These are phyloP conservation scores for Emydura subglobosa DNA, from an alignment of 2,113 vertebrate genomes.

Conservation along the genomic window DNA sequence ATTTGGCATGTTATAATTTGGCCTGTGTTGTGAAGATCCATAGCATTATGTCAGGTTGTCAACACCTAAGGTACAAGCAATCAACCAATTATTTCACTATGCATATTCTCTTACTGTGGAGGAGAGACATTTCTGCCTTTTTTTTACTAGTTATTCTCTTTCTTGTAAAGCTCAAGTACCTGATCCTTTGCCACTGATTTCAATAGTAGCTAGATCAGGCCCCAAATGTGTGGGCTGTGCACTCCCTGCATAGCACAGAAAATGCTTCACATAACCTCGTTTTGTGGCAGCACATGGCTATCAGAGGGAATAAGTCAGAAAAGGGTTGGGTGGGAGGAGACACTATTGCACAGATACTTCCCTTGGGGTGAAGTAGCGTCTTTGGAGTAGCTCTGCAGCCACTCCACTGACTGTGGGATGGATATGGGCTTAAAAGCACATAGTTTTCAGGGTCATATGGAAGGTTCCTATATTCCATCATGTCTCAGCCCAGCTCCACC, in stretches of 20 bases:
- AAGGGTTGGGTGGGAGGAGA: neutral
- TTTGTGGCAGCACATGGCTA: rapidly evolving
- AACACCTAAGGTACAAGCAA: neutral
- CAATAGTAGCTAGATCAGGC: neutral
- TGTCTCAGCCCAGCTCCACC: rapidly evolving
- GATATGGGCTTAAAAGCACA: neutral
- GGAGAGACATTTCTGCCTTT: neutral
- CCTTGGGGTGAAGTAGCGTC: neutral
- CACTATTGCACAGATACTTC: neutral
- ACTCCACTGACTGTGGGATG: neutral
- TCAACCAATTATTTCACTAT: neutral
- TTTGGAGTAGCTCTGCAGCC: neutral
- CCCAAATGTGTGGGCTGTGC: neutral
- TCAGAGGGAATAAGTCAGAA: neutral
- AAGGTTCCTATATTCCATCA: neutral
- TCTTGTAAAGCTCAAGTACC: neutral
- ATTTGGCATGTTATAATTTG: neutral
- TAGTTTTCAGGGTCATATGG: neutral
- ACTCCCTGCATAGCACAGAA: neutral
- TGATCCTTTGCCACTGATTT: neutral
- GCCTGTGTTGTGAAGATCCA: neutral
- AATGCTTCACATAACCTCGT: neutral
- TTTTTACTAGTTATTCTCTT: neutral
- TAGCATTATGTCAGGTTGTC: neutral
- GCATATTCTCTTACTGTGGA: neutral